These are phyloP conservation scores for Crotalus tigris DNA, from an alignment of 2,113 vertebrate genomes.

Conservation along the genomic window DNA sequence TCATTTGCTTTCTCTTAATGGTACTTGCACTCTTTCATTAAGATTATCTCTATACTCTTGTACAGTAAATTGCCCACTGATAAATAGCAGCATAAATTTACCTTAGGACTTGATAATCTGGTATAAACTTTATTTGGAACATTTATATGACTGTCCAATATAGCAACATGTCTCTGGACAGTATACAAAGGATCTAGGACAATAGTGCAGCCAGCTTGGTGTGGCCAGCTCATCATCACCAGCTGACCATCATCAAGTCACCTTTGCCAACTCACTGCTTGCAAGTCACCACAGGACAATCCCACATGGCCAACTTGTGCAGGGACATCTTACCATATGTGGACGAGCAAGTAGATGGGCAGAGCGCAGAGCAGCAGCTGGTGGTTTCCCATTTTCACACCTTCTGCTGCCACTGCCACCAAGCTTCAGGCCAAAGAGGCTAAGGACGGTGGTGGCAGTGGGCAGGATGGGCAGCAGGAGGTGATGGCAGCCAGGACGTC, in stretches of 20 bases:
- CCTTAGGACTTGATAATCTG: not conserved
- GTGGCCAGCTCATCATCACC: not conserved
- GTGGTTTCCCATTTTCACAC: not conserved
- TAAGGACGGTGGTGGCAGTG: not conserved
- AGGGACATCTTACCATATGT: not conserved
- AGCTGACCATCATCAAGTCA: not conserved
- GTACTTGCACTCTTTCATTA: not conserved
- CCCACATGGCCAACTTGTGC: not conserved
- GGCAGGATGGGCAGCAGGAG: not conserved
- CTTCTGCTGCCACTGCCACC: not conserved
- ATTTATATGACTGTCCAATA: not conserved
- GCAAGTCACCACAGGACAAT: not conserved
- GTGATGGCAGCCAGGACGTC: not conserved
- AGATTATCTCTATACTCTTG: not conserved
- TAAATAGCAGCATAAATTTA: not conserved
- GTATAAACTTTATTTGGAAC: not conserved
- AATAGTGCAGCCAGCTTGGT: not conserved
- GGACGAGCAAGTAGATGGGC: not conserved
- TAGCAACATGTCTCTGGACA: not conserved
- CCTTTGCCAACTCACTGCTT: not conserved
- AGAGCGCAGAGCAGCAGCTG: not conserved
- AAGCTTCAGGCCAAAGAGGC: not conserved
- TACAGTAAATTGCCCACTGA: not conserved
- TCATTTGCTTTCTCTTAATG: not conserved
- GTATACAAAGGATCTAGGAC: not conserved